These are phyloP conservation scores for Pseudococcus viburni DNA, from an alignment of 2,888 invertebrate species.

Conservation along the genomic window DNA sequence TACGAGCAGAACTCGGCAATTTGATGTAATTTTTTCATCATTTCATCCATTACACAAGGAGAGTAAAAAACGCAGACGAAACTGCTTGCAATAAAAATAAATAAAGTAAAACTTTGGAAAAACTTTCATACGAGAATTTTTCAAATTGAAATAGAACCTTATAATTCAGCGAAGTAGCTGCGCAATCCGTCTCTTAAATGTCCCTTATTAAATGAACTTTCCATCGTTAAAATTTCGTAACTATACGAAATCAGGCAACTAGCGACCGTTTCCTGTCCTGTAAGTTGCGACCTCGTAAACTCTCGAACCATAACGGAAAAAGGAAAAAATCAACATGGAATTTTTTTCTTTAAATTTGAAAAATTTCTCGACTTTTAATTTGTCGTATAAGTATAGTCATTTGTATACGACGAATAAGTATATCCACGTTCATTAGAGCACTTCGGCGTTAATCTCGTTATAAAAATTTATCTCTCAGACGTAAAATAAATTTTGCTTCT, in stretches of 20 bases:
- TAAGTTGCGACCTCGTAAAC: neutral
- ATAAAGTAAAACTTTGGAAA: constrained; percentile 3
- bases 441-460: constrained; percentile 26
- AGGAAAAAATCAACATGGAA: neutral
- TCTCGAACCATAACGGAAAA: neutral
- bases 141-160: neutral
- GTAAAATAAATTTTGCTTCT: constrained; percentile 29
- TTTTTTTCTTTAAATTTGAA: neutral
- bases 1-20: neutral
- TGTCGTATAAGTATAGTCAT: neutral
- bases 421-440: constrained; percentile 8
- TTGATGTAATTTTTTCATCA: neutral
- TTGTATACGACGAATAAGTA: neutral
- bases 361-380: constrained; percentile 27
- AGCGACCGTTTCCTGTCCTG: neutral
- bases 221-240: constrained; percentile 21
- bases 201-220: constrained; percentile 15
- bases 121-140: neutral
- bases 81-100: neutral
- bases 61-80: neutral
- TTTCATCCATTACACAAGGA: neutral
- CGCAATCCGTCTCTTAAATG: constrained; percentile 6
- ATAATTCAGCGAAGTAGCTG: neutral
- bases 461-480: constrained; percentile 46
- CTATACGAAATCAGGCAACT: neutral